Percentiles rank a stretch among this genome's conserved stretches.
Evolutionary conservation across 2,888 invertebrate species (phyloP).

Genomic region (Caenorhabditis auriculariae): DNA sequence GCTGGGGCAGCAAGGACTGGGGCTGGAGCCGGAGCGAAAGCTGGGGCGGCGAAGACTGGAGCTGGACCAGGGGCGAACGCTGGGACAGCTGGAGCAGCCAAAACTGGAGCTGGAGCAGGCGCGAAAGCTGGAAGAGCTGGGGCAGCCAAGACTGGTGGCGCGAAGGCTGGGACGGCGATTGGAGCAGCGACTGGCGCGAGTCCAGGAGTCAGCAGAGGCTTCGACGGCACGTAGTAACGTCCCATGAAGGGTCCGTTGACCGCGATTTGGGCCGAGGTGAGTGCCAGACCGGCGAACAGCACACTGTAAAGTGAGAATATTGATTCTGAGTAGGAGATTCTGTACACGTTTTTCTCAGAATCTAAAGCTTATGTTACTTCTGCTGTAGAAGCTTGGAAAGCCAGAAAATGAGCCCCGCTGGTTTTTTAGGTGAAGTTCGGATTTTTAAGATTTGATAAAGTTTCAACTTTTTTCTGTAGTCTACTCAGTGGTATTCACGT

Average conservation of each 20-base stretch:
- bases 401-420: no score
- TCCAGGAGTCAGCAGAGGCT: slow-evolving; percentile 39
- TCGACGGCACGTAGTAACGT: slow-evolving; percentile 40
- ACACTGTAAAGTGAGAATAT: slow-evolving; percentile 30
- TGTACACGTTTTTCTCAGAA: no score
- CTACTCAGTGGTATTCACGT: no score
- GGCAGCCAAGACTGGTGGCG: slow-evolving; percentile 13
- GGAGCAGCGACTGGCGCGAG: slow-evolving; percentile 32
- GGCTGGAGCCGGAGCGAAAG: slow-evolving; percentile 22
- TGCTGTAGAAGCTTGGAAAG: no score
- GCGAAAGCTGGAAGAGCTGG: slow-evolving; percentile 6
- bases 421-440: no score
- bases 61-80: slow-evolving; percentile 20
- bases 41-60: slow-evolving; percentile 18
- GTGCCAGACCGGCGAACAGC: slow-evolving; percentile 32
- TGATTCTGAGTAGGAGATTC: no score
- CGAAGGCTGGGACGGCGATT: slow-evolving; percentile 24
- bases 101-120: slow-evolving; percentile 22
- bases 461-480: no score
- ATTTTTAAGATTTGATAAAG: no score
- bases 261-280: slow-evolving; percentile 37
- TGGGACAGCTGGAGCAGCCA: slow-evolving; percentile 29
- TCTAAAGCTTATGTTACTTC: no score
- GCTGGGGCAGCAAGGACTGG: slow-evolving; percentile 32
- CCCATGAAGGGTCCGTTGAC: slow-evolving; percentile 42